Evolutionary conservation across 1,140 invertebrate species (phyloP).

Genomic region (Pseudachorutes palmiensis): DNA sequence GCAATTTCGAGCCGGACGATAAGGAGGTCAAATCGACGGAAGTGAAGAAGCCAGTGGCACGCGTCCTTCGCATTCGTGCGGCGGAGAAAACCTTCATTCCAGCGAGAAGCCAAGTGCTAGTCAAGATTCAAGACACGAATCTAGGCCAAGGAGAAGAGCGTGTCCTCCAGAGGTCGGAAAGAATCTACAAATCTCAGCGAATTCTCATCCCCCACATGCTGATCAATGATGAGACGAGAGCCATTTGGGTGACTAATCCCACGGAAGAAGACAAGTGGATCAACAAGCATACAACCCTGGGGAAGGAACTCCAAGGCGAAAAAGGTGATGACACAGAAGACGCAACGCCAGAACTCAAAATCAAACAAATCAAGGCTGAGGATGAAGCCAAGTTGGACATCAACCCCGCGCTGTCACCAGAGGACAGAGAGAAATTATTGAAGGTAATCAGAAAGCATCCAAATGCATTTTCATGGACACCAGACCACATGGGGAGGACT

Average conservation of each 20-base stretch:
- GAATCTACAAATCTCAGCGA: background rate
- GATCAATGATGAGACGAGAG: background rate
- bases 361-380: background rate
- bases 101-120: background rate
- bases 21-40: background rate
- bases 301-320: too few relatives aligned
- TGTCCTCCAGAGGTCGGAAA: background rate
- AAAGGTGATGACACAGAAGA: background rate
- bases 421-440: background rate
- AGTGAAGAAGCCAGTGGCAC: background rate
- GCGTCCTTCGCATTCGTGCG: background rate
- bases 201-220: background rate
- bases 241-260: background rate
- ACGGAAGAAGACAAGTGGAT: background rate
- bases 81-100: background rate
- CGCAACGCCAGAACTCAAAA: background rate
- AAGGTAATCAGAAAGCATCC: background rate
- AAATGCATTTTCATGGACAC: background rate
- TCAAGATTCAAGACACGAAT: background rate
- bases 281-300: background rate
- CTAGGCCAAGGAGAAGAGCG: background rate
- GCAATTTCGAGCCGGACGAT: too few relatives aligned
- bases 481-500: constrained; percentile 1
- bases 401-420: background rate
- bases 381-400: background rate